These are phyloP conservation scores for Propithecus coquereli DNA, from an alignment of 2,113 vertebrate genomes.

Conservation along the genomic window DNA sequence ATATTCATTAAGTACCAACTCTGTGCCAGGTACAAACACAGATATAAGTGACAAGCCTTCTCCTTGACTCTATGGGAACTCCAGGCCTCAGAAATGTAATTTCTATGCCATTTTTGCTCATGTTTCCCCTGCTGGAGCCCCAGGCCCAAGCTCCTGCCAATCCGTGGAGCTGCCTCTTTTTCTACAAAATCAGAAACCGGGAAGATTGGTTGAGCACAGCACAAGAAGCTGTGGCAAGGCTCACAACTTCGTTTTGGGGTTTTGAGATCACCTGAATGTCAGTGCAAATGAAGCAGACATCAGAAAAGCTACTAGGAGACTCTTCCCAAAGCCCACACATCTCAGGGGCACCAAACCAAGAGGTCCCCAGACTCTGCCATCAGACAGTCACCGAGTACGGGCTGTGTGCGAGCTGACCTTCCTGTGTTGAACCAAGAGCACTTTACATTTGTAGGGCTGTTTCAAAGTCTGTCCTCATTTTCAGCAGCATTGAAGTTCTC, in stretches of 20 bases:
- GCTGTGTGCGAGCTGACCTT: background rate
- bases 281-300: background rate
- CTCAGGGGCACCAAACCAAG: background rate
- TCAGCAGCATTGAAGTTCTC: background rate
- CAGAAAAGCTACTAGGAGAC: background rate
- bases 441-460: background rate
- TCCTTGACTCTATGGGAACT: background rate
- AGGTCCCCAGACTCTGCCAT: background rate
- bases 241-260: background rate
- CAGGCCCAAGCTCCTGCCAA: background rate
- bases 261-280: background rate
- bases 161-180: background rate
- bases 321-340: background rate
- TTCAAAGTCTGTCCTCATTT: background rate
- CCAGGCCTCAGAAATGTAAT: background rate
- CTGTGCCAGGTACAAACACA: background rate
- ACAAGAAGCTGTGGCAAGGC: background rate
- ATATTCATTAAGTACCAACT: background rate
- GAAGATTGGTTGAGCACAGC: background rate
- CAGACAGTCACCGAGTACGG: accelerated
- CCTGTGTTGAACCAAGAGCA: background rate
- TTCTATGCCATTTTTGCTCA: background rate
- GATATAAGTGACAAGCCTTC: background rate
- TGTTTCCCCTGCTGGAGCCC: background rate
- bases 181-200: background rate